phyloP scores from a whole-genome alignment of 1,140 invertebrate genomes.

The Drosophila serrata region DNA sequence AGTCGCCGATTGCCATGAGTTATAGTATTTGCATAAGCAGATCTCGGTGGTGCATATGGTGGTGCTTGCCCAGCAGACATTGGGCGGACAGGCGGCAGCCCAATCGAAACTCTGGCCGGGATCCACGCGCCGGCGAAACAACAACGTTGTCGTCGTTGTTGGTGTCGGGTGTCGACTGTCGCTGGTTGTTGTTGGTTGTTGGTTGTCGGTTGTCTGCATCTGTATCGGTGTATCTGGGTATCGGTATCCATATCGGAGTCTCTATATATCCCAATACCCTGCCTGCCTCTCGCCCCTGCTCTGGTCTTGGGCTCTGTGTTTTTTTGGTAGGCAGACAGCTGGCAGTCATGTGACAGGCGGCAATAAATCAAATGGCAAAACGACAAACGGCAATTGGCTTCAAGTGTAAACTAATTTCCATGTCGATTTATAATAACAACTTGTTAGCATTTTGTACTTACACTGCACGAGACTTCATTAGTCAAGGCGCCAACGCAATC shows the following conservation, averaged over 20 bases:
- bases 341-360: conserved; percentile 79
- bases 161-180: conserved; percentile 30
- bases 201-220: conserved; percentile 28
- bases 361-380: conserved; percentile 81
- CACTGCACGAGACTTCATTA: conserved; percentile 55
- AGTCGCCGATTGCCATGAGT: conserved; percentile 71
- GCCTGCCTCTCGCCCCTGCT: neutral
- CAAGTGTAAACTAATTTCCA: conserved; percentile 84
- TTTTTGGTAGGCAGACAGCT: conserved; percentile 79
- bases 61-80: conserved; percentile 49
- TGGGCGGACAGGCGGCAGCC: conserved; percentile 71
- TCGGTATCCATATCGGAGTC: conserved; percentile 7
- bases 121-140: conserved; percentile 66
- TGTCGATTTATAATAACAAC: conserved; percentile 84
- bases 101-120: conserved; percentile 56
- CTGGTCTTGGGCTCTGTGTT: conserved; percentile 41
- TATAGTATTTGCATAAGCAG: conserved; percentile 60
- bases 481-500: conserved; percentile 48
- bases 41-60: conserved; percentile 26
- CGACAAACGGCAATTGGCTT: conserved; percentile 80
- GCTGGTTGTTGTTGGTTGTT: conserved; percentile 5
- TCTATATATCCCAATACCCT: neutral
- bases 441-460: conserved; percentile 81
- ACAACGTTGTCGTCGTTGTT: conserved; percentile 21
- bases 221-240: conserved; percentile 3